These are phyloP conservation scores for Nothobranchius kuhntae DNA, from an alignment of 2,113 vertebrate genomes.

Conservation along the genomic window DNA sequence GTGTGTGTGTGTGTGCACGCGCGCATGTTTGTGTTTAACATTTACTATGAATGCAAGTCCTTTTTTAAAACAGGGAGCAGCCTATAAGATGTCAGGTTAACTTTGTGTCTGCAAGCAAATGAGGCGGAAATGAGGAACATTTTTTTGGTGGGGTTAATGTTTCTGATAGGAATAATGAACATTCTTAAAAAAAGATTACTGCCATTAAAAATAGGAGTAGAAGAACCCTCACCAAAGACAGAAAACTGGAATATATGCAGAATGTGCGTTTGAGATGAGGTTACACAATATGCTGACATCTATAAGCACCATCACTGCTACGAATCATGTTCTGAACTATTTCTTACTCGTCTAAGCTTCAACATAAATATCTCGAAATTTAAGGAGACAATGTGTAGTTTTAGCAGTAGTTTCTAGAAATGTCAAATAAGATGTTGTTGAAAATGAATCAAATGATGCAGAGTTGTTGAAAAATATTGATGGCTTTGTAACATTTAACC, in stretches of 20 bases:
- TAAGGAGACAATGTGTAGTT: too few relatives aligned
- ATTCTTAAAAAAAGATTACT: slow-evolving; percentile 51
- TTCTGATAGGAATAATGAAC: slow-evolving; percentile 25
- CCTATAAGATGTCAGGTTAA: slow-evolving; percentile 39
- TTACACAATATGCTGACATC: slow-evolving; percentile 43
- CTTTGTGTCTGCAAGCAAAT: slow-evolving; percentile 54
- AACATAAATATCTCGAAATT: too few relatives aligned
- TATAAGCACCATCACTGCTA: slow-evolving; percentile 66
- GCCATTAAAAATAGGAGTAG: slow-evolving; percentile 42
- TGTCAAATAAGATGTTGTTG: too few relatives aligned
- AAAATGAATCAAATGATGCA: too few relatives aligned
- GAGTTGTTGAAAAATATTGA: too few relatives aligned
- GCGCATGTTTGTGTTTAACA: slow-evolving; percentile 1
- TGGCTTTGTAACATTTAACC: too few relatives aligned
- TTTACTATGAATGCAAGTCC: slow-evolving; percentile 45
- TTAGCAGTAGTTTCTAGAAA: too few relatives aligned
- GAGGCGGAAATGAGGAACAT: slow-evolving; percentile 40
- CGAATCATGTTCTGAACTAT: slow-evolving; percentile 60
- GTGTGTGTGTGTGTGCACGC: slow-evolving; percentile 4
- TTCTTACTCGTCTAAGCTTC: slow-evolving; percentile 40
- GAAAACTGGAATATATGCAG: slow-evolving; percentile 1
- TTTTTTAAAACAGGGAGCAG: slow-evolving; percentile 38
- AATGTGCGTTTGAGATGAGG: slow-evolving; percentile 38
- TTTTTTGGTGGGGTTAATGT: slow-evolving; percentile 34
- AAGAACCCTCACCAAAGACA: slow-evolving; percentile 21